Percentiles rank a stretch among this genome's conserved stretches.
Conservation (phyloP, 2,797 vertebrate species). For the Gymnothorax reevesii region DNA sequence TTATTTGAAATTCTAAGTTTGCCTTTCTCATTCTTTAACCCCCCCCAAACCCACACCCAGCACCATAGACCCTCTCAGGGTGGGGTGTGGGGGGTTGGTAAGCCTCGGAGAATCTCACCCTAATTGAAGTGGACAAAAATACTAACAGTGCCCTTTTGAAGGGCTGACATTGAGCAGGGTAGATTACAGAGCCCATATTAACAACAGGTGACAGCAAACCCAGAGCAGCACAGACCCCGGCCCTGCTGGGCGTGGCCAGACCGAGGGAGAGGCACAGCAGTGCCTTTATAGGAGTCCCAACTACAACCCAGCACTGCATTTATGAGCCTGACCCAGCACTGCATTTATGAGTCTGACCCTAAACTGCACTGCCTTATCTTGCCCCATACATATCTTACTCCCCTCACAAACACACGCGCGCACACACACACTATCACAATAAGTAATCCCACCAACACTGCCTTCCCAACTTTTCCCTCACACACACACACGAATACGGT, state of each 20-base stretch:
- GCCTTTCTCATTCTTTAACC: not conserved
- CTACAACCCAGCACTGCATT: not conserved
- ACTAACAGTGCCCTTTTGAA: slow-evolving; percentile 86
- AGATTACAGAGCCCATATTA: slow-evolving; percentile 87
- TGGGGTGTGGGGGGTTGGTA: slow-evolving; percentile 63
- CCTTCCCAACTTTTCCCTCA: no score
- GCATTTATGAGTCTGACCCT: no score
- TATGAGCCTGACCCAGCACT: no score
- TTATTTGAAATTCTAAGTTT: no score
- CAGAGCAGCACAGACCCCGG: slow-evolving; percentile 28
- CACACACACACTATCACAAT: not conserved
- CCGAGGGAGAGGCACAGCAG: no score
- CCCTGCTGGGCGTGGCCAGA: not conserved
- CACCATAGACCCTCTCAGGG: slow-evolving; percentile 32
- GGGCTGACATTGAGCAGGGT: slow-evolving; percentile 85
- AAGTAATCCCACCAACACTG: no score
- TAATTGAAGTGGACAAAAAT: slow-evolving; percentile 93
- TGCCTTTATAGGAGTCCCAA: not conserved
- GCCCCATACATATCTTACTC: no score
- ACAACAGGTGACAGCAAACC: slow-evolving; percentile 83
- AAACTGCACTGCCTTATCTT: not conserved
- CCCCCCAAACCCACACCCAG: not conserved
- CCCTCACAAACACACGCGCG: not conserved
- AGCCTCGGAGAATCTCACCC: slow-evolving; percentile 77
- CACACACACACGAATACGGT: not conserved